A percentile compares a stretch with the other conserved stretches of the same genome.
Evolutionary conservation across 2,113 vertebrate genomes (phyloP).

Genomic region (Sorex fumeus): DNA sequence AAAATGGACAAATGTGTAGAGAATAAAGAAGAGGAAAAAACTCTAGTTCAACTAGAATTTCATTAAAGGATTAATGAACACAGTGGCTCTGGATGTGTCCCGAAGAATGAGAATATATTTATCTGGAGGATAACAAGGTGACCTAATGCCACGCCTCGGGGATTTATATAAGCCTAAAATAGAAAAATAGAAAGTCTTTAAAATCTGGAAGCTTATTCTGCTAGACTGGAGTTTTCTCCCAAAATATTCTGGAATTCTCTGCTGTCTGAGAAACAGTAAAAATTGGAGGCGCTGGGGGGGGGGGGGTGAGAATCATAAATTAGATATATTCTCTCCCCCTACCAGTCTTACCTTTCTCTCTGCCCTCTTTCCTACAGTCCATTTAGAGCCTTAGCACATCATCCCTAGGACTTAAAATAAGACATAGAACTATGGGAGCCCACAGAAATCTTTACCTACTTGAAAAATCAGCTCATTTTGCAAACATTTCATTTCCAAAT

Average conservation of each 20-base stretch:
- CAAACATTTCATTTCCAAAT: constrained; percentile 49
- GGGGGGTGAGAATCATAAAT: background rate
- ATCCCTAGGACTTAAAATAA: background rate
- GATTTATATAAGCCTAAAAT: background rate
- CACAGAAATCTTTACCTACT: background rate
- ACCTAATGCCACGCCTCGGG: background rate
- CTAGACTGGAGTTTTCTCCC: too few relatives aligned
- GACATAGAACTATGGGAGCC: constrained; percentile 2
- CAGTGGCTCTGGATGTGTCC: background rate
- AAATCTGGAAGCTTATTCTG: background rate
- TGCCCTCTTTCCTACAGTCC: background rate
- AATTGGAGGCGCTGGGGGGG: background rate
- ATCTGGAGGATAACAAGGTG: background rate
- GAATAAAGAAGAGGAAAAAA: background rate
- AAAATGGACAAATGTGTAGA: background rate
- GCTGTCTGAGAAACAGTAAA: background rate
- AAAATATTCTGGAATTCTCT: background rate
- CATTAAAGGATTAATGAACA: background rate
- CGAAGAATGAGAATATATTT: constrained; percentile 7
- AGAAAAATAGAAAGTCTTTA: background rate
- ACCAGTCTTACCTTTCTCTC: background rate
- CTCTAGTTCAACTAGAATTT: background rate
- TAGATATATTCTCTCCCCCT: background rate
- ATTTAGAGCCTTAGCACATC: background rate
- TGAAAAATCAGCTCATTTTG: constrained; percentile 30